These are phyloP conservation scores for Erebia palarica DNA, from an alignment of 2,888 invertebrate species.

Conservation along the genomic window DNA sequence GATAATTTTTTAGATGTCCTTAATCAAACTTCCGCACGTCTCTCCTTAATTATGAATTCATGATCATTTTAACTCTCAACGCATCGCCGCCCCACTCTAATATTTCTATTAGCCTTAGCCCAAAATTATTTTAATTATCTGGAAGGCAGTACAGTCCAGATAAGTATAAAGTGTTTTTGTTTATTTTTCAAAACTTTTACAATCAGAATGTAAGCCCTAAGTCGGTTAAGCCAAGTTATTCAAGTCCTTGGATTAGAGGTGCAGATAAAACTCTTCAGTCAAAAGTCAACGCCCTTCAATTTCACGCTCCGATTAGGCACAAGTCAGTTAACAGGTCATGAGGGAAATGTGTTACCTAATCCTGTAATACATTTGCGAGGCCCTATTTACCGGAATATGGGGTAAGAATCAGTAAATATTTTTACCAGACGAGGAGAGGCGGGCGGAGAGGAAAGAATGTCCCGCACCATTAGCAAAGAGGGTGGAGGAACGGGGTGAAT, in stretches of 20 bases:
- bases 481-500: constrained; percentile 78
- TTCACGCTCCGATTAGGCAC: not conserved
- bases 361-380: constrained; percentile 8
- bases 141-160: too few species aligned
- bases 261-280: not conserved
- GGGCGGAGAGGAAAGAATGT: constrained; percentile 73
- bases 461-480: constrained; percentile 70
- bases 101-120: too few species aligned
- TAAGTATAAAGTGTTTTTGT: too few species aligned
- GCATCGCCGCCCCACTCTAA: too few species aligned
- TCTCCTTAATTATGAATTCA: not conserved
- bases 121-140: too few species aligned
- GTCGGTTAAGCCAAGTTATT: not conserved
- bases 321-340: constrained; percentile 15
- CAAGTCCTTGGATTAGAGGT: not conserved
- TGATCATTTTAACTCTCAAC: too few species aligned
- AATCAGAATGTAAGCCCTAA: not conserved
- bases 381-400: constrained; percentile 24
- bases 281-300: not conserved
- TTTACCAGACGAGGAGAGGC: constrained; percentile 52
- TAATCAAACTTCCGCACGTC: not conserved
- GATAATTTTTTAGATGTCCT: not conserved
- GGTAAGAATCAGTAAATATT: constrained; percentile 34
- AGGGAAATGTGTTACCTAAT: constrained; percentile 19
- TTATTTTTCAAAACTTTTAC: not conserved